Conservation (phyloP, 2,113 vertebrate genomes). For the Myotis yumanensis region DNA sequence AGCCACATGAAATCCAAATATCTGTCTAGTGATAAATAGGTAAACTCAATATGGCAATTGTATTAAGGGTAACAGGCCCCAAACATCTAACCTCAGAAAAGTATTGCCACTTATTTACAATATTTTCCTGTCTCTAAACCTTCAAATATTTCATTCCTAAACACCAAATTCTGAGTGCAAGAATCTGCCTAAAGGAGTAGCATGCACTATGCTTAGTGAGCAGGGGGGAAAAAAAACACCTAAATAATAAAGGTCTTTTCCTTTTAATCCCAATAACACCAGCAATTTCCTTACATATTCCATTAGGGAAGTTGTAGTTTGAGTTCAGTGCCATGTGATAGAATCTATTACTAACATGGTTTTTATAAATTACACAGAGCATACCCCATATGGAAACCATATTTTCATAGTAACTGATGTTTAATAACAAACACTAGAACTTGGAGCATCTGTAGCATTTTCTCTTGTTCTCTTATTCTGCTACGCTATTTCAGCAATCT, state of each 20-base stretch:
- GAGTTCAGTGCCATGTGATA: conserved; percentile 78
- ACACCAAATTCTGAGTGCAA: background rate
- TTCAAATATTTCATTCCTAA: conserved; percentile 35
- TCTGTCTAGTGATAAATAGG: background rate
- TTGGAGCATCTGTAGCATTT: conserved; percentile 54
- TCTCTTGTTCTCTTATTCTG: conserved; percentile 53
- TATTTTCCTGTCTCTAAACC: background rate
- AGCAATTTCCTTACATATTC: conserved; percentile 73
- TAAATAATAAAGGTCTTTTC: conserved; percentile 54
- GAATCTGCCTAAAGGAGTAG: background rate
- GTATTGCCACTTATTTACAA: conserved; percentile 19
- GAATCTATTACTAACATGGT: conserved; percentile 76
- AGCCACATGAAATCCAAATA: conserved; percentile 14
- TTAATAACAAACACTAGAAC: conserved; percentile 75
- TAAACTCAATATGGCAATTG: background rate
- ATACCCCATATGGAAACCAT: conserved; percentile 79
- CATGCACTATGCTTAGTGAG: background rate
- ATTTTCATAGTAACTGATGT: conserved; percentile 76
- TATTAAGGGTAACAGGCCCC: background rate
- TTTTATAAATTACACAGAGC: conserved; percentile 75
- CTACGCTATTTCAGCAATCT: conserved; percentile 77
- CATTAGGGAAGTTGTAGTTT: conserved; percentile 65
- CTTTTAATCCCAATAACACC: conserved; percentile 61
- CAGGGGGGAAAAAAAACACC: background rate
- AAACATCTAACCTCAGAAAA: conserved; percentile 36